Evolutionary conservation across 2,113 vertebrate genomes (phyloP), one percentile per base, ranked within the genome.

Genomic region (Phoenicopterus ruber): DNA sequence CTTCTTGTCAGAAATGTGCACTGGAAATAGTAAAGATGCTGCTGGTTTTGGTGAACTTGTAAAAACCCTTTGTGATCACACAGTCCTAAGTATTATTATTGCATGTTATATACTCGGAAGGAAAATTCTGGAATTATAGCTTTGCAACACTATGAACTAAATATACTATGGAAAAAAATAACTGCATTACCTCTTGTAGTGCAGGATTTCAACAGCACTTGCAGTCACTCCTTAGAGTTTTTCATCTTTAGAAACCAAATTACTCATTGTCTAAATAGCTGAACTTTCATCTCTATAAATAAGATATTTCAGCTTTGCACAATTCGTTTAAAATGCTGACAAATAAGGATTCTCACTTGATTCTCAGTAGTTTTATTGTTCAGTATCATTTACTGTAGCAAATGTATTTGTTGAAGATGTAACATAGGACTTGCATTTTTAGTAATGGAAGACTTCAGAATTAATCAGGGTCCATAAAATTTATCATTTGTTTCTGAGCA

Each of bases 221-320:
- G 94, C 93, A 95, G 93, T 97, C 92, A 96, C 86, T 94, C 96
- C 96, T 95, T 97, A 96, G 65, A 49, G 94, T 93, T 97, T 95
- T 93, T 96, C 96, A 97, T 96, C 95, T 96, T 97, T 90, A 93
- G 96, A 91, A 97, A 93, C 94, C 67, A 96, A 97, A 97, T 97
- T 97, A 94, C 96, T 96, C 97, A 97, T 97, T 97, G 96, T 98
- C 96, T 98, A 84, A 95, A 91, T 95, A 94, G 97, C 96, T 97
- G 92, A 97, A 97, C 92, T 97, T 97, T 98, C 97, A 95, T 97
- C 96, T 97, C 96, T 97, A 89, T 97, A 97, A 98, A 97, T 97
- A 97, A 97, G 94, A 85, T 85, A 96, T 96, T 96, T 95, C 82
- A 95, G 69, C 88, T 97, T 98, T 95, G 91, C 93, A 93, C 96